Conservation (phyloP, 2,797 vertebrate species). For the Remorina albescens region DNA sequence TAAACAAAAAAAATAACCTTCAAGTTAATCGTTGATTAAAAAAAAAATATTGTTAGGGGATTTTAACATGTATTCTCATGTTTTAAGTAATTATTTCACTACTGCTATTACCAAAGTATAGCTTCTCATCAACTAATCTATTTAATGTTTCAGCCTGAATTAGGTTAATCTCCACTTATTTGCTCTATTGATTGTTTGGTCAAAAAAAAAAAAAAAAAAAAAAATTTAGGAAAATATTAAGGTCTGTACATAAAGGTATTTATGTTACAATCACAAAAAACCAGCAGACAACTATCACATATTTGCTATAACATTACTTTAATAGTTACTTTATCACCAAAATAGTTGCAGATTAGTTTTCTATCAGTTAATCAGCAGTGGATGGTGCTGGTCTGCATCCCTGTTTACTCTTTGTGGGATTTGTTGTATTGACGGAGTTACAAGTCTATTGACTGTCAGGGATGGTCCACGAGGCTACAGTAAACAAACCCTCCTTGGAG, state of each 20-base stretch:
- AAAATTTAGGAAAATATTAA: too few species aligned
- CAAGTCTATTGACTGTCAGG: slow-evolving; percentile 59
- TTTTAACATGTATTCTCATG: too few species aligned
- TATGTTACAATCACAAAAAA: background rate
- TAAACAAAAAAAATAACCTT: too few species aligned
- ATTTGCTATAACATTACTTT: background rate
- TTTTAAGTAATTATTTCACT: too few species aligned
- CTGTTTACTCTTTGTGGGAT: slow-evolving; percentile 31
- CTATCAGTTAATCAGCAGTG: background rate
- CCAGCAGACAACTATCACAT: background rate
- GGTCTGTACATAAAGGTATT: background rate
- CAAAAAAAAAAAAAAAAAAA: too few species aligned
- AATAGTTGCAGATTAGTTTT: background rate
- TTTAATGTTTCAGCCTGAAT: too few species aligned
- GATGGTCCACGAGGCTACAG: slow-evolving; percentile 37
- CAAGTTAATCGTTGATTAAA: background rate
- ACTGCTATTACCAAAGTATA: too few species aligned
- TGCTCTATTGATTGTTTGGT: too few species aligned
- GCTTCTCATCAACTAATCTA: too few species aligned
- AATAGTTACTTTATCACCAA: background rate
- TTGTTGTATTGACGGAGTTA: slow-evolving; percentile 15
- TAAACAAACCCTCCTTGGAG: slow-evolving; percentile 67
- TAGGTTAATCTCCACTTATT: too few species aligned
- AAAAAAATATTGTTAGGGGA: too few species aligned
- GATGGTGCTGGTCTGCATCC: background rate